A percentile compares a stretch with the other conserved stretches of the same genome.
Conservation (phyloP, 2,888 invertebrate species). For the Acanthoscelides obtectus region DNA sequence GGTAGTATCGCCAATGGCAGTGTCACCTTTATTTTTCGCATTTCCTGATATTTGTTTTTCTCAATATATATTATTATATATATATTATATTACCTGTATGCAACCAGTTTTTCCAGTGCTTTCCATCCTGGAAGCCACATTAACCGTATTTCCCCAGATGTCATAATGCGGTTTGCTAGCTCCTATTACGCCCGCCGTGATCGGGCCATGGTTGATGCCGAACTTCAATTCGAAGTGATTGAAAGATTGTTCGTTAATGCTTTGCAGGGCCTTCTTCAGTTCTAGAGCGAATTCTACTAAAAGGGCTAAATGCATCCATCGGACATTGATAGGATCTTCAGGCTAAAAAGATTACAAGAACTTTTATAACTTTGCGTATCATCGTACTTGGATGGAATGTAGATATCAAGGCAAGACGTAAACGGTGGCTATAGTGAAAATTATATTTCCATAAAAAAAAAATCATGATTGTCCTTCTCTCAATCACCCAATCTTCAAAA, state of each 20-base stretch:
- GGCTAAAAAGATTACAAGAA: slow-evolving; percentile 55
- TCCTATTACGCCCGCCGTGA: slow-evolving; percentile 93
- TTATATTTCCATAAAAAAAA: no score
- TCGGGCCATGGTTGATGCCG: slow-evolving; percentile 94
- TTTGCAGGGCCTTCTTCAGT: slow-evolving; percentile 82
- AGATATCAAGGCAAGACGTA: no score
- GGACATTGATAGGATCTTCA: slow-evolving; percentile 65
- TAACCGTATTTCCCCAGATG: slow-evolving; percentile 96
- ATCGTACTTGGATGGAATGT: no score
- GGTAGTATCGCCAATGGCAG: no score
- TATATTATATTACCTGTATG: slow-evolving; percentile 71
- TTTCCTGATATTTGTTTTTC: no score
- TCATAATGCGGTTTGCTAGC: slow-evolving; percentile 94
- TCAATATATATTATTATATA: no score
- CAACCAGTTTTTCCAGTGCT: slow-evolving; percentile 94
- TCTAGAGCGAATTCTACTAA: slow-evolving; percentile 89
- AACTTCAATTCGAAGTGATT: slow-evolving; percentile 91
- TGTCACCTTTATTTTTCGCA: no score
- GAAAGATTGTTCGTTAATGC: slow-evolving; percentile 92
- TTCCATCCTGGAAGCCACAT: slow-evolving; percentile 97
- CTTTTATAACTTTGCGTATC: no score
- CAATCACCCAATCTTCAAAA: no score
- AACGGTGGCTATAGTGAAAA: no score
- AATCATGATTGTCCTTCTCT: no score
- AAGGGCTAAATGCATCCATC: slow-evolving; percentile 80